A percentile compares a stretch with the other conserved stretches of the same genome.
Evolutionary conservation across 2,797 vertebrate species (phyloP).

Genomic region (Trematomus bernacchii): DNA sequence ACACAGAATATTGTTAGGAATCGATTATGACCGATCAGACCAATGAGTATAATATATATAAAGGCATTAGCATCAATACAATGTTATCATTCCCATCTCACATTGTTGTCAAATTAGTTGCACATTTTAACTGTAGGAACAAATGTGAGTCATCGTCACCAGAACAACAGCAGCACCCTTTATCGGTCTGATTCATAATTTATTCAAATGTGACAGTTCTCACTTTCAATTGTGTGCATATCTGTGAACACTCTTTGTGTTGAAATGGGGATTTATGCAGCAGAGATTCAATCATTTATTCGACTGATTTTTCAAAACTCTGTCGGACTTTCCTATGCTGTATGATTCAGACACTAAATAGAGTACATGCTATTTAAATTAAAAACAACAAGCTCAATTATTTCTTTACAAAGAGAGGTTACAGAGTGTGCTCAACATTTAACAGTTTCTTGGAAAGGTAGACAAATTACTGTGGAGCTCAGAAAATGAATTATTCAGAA

Average conservation of each 20-base stretch:
- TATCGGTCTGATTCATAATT: slow-evolving; percentile 13
- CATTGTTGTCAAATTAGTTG: neutral
- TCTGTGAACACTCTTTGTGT: neutral
- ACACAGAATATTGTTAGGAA: too few relatives aligned
- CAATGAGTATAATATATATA: too few relatives aligned
- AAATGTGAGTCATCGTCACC: neutral
- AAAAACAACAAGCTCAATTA: neutral
- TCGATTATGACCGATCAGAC: too few relatives aligned
- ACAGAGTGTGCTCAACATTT: neutral
- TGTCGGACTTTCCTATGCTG: neutral
- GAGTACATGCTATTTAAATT: neutral
- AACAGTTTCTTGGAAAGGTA: neutral
- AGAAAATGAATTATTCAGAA: slow-evolving; percentile 9
- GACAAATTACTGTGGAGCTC: slow-evolving; percentile 3
- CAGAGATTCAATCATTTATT: neutral
- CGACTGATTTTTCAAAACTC: neutral
- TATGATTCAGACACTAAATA: neutral
- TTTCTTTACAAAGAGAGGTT: neutral
- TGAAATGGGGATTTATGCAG: slow-evolving; percentile 1
- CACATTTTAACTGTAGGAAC: slow-evolving; percentile 16
- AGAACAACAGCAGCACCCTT: neutral
- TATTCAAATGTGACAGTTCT: slow-evolving; percentile 14
- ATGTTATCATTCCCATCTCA: neutral
- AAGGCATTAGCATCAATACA: too few relatives aligned
- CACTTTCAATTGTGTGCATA: neutral